Percentiles rank a stretch among this genome's conserved stretches.
Conservation (phyloP, 2,797 vertebrate genomes). For the Poecile montanus region DNA sequence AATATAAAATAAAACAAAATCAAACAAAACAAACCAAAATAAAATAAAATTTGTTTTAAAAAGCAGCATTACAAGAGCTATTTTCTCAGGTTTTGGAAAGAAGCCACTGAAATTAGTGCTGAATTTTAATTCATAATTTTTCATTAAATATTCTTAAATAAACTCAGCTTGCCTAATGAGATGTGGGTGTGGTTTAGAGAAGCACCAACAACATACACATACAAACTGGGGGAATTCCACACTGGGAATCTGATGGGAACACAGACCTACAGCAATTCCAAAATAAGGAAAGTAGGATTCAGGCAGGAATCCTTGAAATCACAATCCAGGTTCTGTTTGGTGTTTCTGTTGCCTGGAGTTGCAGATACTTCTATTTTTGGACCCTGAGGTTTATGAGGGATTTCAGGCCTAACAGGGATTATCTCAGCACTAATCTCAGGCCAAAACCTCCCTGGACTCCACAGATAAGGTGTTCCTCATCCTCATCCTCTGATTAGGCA, state of each 20-base stretch:
- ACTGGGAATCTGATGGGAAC: neutral
- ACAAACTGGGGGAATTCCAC: neutral
- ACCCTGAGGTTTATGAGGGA: neutral
- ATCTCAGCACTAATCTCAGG: constrained; percentile 58
- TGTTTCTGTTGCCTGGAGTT: neutral
- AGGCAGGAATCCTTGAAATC: neutral
- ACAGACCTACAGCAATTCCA: neutral
- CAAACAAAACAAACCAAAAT: neutral
- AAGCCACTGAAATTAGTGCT: constrained; percentile 56
- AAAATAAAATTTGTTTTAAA: neutral
- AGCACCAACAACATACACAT: neutral
- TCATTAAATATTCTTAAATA: neutral
- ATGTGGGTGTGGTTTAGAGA: neutral
- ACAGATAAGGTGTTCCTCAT: constrained; percentile 17
- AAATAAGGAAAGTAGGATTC: neutral
- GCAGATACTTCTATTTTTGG: neutral
- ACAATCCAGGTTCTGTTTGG: neutral
- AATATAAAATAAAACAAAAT: neutral
- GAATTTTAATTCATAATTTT: neutral
- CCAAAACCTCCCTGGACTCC: constrained; percentile 31
- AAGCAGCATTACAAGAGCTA: neutral
- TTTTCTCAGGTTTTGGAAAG: constrained; percentile 34
- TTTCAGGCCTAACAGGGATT: neutral
- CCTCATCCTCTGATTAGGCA: neutral
- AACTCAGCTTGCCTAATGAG: neutral